A percentile compares a stretch with the other conserved stretches of the same genome.
phyloP scores from a whole-genome alignment of 2,888 invertebrate genomes.

The Loripinus fragilis region DNA sequence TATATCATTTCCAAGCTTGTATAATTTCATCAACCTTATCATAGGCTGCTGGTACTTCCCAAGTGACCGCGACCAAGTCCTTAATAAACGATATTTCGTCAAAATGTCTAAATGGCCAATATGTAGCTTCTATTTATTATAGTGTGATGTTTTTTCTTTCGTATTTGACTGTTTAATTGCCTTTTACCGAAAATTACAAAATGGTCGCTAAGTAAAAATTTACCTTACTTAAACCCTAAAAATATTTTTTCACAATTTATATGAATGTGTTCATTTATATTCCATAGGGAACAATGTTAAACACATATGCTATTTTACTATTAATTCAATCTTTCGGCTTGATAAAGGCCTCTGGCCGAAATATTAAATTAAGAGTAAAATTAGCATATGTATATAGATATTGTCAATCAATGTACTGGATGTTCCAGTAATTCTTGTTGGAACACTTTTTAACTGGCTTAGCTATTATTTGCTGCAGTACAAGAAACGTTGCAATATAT shows the following conservation, averaged over 20 bases:
- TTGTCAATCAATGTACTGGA: too few species aligned
- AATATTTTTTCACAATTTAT: not conserved
- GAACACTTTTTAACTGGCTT: too few species aligned
- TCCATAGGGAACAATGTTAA: too few species aligned
- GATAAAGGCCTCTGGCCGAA: too few species aligned
- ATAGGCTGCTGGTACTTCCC: not conserved
- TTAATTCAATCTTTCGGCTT: not conserved
- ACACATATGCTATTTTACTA: too few species aligned
- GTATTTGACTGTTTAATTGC: not conserved
- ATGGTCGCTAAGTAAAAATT: not conserved
- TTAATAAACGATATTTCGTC: not conserved
- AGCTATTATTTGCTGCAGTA: too few species aligned
- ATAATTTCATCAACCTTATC: not conserved
- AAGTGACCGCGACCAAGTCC: not conserved
- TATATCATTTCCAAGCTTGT: not conserved
- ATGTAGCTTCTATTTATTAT: too few species aligned
- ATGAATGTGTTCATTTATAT: not conserved
- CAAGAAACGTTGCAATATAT: too few species aligned
- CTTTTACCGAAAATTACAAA: not conserved
- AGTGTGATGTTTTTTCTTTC: conserved; percentile 2
- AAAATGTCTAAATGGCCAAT: not conserved
- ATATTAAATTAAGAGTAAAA: too few species aligned
- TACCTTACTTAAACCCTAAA: not conserved
- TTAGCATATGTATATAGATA: too few species aligned
- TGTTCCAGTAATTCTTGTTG: too few species aligned